Evolutionary conservation across 2,888 invertebrate genomes (phyloP).

Genomic region (Chironomus tentans): DNA sequence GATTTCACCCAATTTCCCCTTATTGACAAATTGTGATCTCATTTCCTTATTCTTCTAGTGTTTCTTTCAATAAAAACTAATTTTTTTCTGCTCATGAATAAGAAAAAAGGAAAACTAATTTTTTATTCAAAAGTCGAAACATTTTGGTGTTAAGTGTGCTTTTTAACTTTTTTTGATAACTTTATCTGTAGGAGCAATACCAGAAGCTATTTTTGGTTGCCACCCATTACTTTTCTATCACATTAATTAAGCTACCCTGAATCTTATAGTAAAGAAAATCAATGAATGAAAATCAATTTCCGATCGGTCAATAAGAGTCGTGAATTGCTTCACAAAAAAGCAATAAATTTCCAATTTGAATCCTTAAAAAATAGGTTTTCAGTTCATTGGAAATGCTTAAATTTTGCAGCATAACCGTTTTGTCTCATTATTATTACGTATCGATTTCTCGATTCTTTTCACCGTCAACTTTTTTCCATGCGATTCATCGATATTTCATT

Average conservation of each 20-base stretch:
- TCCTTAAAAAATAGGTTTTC: background rate
- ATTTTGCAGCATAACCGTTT: background rate
- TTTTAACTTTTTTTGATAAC: no score
- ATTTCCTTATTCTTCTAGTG: no score
- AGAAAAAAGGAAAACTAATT: no score
- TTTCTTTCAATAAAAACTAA: no score
- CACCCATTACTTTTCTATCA: background rate
- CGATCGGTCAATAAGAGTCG: background rate
- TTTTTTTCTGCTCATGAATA: no score
- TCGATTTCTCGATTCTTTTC: background rate
- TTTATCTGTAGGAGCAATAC: background rate
- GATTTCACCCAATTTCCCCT: no score
- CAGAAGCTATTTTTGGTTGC: background rate
- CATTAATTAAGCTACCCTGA: background rate
- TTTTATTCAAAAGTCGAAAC: no score
- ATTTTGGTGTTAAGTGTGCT: no score
- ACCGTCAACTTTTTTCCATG: background rate
- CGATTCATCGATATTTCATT: background rate
- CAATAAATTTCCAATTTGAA: background rate
- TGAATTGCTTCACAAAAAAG: background rate
- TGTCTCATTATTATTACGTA: background rate
- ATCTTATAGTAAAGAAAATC: background rate
- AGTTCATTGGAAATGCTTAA: background rate
- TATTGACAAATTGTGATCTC: no score
- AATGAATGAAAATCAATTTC: background rate